phyloP scores from a whole-genome alignment of 2,797 vertebrate species.

The Kryptolebias ocellatus region DNA sequence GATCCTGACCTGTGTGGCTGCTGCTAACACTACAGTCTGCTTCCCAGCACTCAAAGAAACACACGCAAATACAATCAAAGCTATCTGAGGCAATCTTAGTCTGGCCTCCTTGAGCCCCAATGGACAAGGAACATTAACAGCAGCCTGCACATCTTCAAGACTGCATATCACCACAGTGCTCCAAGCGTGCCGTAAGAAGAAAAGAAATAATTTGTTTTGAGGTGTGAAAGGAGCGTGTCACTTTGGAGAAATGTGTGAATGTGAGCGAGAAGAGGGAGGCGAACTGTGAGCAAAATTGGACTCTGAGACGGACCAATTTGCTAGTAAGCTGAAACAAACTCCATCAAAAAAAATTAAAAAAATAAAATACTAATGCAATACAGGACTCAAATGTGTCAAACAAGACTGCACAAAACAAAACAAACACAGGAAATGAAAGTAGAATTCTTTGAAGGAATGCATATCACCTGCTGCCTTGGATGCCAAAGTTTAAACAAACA shows the following conservation, averaged over 20 bases:
- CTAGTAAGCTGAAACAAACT: slow-evolving; percentile 68
- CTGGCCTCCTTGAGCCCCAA: slow-evolving; percentile 27
- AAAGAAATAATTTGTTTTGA: slow-evolving; percentile 68
- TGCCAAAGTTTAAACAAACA: no score
- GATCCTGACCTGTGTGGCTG: slow-evolving; percentile 63
- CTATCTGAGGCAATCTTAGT: slow-evolving; percentile 14
- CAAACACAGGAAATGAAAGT: slow-evolving; percentile 55
- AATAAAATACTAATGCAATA: slow-evolving; percentile 28
- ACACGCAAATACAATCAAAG: not conserved
- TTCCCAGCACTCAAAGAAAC: slow-evolving; percentile 25
- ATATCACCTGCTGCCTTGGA: no score
- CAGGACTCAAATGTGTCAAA: slow-evolving; percentile 57
- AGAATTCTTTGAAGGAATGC: no score
- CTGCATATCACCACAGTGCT: slow-evolving; percentile 46
- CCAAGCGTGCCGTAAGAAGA: slow-evolving; percentile 53
- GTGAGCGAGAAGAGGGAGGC: slow-evolving; percentile 33
- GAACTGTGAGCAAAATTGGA: slow-evolving; percentile 63
- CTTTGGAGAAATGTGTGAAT: slow-evolving; percentile 66
- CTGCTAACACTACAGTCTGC: slow-evolving; percentile 58
- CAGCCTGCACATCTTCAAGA: slow-evolving; percentile 54
- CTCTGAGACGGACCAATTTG: slow-evolving; percentile 65
- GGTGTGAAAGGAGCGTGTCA: slow-evolving; percentile 67
- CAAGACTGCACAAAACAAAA: slow-evolving; percentile 37
- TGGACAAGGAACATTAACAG: slow-evolving; percentile 54
- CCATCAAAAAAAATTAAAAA: slow-evolving; percentile 25